A percentile compares a stretch with the other conserved stretches of the same genome.
Evolutionary conservation across 1,140 invertebrate species (phyloP).

Genomic region (Nebria ingens): DNA sequence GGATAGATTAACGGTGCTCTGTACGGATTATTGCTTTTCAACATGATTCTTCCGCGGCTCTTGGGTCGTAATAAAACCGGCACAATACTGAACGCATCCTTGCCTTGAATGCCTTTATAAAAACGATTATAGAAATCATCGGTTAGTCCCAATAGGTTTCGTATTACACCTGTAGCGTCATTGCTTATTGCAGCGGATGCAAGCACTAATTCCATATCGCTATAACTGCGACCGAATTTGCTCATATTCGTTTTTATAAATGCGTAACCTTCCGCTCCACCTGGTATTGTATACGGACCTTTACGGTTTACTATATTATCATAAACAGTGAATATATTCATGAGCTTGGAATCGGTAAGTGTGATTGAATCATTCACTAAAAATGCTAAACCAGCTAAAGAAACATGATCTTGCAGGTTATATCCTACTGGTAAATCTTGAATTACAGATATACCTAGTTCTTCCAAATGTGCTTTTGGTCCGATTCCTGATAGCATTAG

Average conservation of each 20-base stretch:
- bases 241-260: constrained; percentile 47
- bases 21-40: constrained; percentile 57
- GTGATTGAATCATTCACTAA: constrained; percentile 65
- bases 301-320: constrained; percentile 65
- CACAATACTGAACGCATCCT: constrained; percentile 51
- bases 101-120: constrained; percentile 38
- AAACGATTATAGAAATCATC: constrained; percentile 48
- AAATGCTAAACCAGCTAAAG: constrained; percentile 69
- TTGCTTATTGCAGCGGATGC: constrained; percentile 58
- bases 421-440: constrained; percentile 64
- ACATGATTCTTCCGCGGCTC: constrained; percentile 55
- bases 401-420: constrained; percentile 86
- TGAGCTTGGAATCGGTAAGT: constrained; percentile 64
- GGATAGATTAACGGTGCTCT: constrained; percentile 63
- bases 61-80: constrained; percentile 62
- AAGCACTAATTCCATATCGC: constrained; percentile 71
- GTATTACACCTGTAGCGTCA: constrained; percentile 55
- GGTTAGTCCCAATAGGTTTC: constrained; percentile 50
- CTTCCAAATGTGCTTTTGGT: constrained; percentile 60
- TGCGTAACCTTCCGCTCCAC: constrained; percentile 64
- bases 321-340: constrained; percentile 61
- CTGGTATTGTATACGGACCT: constrained; percentile 76
- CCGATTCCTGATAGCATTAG: constrained; percentile 89
- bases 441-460: constrained; percentile 55
- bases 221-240: constrained; percentile 36